A percentile compares a stretch with the other conserved stretches of the same genome.
These are phyloP conservation scores for Rhodophaea formosa DNA, from an alignment of 2,888 invertebrate species.

Conservation along the genomic window DNA sequence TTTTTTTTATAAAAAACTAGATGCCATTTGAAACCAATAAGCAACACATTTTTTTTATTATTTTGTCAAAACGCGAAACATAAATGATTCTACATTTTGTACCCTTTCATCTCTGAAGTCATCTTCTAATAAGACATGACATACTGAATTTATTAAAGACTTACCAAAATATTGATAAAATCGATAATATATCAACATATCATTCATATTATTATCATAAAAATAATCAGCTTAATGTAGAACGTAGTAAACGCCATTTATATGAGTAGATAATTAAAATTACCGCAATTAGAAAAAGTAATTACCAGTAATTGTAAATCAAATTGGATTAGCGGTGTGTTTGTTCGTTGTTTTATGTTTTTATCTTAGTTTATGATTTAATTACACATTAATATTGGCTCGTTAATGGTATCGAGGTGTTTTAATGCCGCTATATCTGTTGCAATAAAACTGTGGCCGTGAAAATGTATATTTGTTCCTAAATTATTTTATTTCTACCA, in stretches of 20 bases:
- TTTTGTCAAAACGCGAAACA: no score
- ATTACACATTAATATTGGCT: constrained; percentile 62
- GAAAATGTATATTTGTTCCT: constrained; percentile 27
- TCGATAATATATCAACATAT: not conserved
- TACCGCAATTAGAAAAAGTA: constrained; percentile 65
- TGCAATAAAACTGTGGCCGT: constrained; percentile 47
- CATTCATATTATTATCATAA: constrained; percentile 10
- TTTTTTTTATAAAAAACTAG: no score
- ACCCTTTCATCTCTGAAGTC: no score
- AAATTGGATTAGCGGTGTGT: constrained; percentile 69
- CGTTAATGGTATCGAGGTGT: constrained; percentile 61
- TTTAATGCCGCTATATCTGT: constrained; percentile 53
- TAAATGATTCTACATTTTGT: no score
- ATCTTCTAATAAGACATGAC: not conserved
- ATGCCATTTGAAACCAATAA: no score
- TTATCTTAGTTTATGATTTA: constrained; percentile 77
- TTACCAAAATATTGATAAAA: not conserved
- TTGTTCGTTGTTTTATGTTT: constrained; percentile 46
- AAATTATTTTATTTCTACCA: constrained; percentile 20
- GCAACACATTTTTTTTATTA: no score
- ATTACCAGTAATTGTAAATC: constrained; percentile 76
- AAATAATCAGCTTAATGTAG: constrained; percentile 31
- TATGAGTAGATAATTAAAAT: constrained; percentile 74
- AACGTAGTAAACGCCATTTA: constrained; percentile 52
- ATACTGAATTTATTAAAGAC: not conserved